phyloP scores from a whole-genome alignment of 64 coral and sea anemone genomes.

The Montipora efflorescens region DNA sequence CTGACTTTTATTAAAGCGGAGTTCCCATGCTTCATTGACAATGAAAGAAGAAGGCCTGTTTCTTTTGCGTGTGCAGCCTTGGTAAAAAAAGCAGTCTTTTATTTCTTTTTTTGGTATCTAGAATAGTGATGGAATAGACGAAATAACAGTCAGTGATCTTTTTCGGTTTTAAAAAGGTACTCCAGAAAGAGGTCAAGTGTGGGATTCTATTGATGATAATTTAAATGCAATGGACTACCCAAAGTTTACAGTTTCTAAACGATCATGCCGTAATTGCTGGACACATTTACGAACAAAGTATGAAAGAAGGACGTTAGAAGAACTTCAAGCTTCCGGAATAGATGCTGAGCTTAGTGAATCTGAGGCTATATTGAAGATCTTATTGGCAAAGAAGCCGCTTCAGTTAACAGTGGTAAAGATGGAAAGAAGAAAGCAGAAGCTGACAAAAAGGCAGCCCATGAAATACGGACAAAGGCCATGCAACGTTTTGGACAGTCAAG shows the following conservation, averaged over 20 bases:
- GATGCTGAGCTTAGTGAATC: conserved; percentile 27
- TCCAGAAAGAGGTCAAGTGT: conserved; percentile 36
- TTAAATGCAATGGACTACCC: conserved; percentile 31
- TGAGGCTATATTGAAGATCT: conserved; percentile 34
- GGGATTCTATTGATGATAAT: conserved; percentile 50
- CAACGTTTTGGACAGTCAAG: conserved; percentile 30
- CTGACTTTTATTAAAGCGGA: background rate
- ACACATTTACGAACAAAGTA: conserved; percentile 24
- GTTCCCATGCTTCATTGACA: background rate
- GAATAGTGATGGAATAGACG: conserved; percentile 36
- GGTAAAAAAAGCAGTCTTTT: background rate
- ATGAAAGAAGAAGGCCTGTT: background rate
- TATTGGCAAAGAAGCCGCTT: background rate
- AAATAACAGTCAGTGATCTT: conserved; percentile 24
- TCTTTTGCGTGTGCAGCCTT: background rate
- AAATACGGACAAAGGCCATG: conserved; percentile 40
- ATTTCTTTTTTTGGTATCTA: background rate
- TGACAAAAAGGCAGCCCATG: conserved; percentile 48
- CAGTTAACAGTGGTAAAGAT: background rate
- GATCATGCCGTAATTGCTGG: conserved; percentile 10
- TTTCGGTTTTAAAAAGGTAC: background rate
- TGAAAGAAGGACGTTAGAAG: conserved; percentile 20
- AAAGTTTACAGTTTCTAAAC: conserved; percentile 25
- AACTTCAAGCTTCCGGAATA: conserved; percentile 39
- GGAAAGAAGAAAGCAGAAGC: conserved; percentile 22